Percentiles rank a stretch among this genome's conserved stretches.
phyloP scores from a whole-genome alignment of 1,140 invertebrate species.

The Eubasilissa regina region DNA sequence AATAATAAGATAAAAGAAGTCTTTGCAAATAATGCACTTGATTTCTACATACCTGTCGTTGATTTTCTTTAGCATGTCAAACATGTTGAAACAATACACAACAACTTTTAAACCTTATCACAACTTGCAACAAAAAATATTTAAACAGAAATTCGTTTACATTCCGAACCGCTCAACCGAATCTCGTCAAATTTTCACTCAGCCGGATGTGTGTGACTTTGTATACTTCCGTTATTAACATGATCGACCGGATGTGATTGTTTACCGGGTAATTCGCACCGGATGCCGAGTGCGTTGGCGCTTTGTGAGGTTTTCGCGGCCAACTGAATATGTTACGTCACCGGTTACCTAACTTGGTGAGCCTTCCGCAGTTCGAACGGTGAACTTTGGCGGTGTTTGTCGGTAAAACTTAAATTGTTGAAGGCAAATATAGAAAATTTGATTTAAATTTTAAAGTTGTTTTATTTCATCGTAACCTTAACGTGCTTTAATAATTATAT shows the following conservation, averaged over 20 bases:
- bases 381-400: not conserved
- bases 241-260: constrained; percentile 3
- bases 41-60: constrained; percentile 24
- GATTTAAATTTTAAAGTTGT: too few species aligned
- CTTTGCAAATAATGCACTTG: too few species aligned
- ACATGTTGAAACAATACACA: constrained; percentile 25
- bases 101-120: constrained; percentile 12
- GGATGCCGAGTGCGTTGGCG: constrained; percentile 22
- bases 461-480: too few species aligned
- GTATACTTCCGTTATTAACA: constrained; percentile 2
- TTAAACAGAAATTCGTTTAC: not conserved
- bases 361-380: constrained; percentile 8
- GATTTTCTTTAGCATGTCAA: constrained; percentile 41
- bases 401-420: too few species aligned
- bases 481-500: too few species aligned
- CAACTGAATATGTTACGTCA: constrained; percentile 36
- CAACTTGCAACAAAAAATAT: not conserved
- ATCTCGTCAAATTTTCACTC: constrained; percentile 13
- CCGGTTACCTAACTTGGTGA: constrained; percentile 23
- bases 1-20: too few species aligned
- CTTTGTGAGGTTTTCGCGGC: constrained; percentile 31
- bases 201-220: not conserved
- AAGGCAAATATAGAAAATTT: too few species aligned
- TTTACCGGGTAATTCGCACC: constrained; percentile 15
- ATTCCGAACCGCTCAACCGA: not conserved